Percentiles rank a stretch among this genome's conserved stretches.
These are phyloP conservation scores for Volucella inanis DNA, from an alignment of 2,888 invertebrate genomes.

Conservation along the genomic window DNA sequence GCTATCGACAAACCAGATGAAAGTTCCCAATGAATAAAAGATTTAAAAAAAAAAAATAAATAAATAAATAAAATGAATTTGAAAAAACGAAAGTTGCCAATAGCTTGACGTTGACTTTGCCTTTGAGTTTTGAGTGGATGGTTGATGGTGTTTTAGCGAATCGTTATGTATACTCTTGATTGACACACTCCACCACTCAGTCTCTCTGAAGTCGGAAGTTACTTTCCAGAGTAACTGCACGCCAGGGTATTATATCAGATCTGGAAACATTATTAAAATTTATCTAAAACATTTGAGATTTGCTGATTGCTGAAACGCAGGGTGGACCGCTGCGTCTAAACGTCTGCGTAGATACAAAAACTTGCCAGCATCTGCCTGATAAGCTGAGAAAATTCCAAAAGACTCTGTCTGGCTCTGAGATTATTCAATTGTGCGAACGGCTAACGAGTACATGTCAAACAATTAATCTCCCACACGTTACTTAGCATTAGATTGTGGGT, in stretches of 20 bases:
- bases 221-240: background rate
- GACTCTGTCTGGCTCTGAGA: background rate
- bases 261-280: conserved; percentile 45
- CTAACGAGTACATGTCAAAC: conserved; percentile 19
- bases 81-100: conserved; percentile 46
- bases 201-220: conserved; percentile 41
- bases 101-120: conserved; percentile 1
- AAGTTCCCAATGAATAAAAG: conserved; percentile 6
- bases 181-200: conserved; percentile 36
- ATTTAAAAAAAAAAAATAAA: conserved; percentile 12
- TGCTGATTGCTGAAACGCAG: conserved; percentile 16
- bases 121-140: conserved; percentile 1
- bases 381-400: conserved; percentile 26
- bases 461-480: conserved; percentile 44
- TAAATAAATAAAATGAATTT: too few species aligned
- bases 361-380: conserved; percentile 14
- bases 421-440: conserved; percentile 38
- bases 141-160: background rate
- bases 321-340: background rate
- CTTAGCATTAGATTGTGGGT: background rate
- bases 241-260: conserved; percentile 37
- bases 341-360: conserved; percentile 17
- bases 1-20: conserved; percentile 13
- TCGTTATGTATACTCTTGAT: conserved; percentile 19
- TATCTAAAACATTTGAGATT: conserved; percentile 38